Evolutionary conservation across 2,113 vertebrate genomes (phyloP).

Genomic region (Ploceus nigricollis): DNA sequence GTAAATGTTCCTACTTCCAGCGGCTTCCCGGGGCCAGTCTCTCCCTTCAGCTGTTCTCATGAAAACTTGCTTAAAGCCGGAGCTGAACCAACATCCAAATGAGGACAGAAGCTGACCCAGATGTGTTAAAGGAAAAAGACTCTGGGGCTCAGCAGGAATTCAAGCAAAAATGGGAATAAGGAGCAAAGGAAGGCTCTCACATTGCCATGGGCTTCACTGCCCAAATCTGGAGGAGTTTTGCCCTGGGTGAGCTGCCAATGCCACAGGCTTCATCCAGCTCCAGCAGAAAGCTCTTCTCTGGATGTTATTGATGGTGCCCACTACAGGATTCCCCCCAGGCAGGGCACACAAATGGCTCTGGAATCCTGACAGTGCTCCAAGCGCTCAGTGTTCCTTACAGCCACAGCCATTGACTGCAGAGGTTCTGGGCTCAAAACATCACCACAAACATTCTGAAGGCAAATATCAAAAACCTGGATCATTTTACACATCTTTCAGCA

Average conservation of each 20-base stretch:
- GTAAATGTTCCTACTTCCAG: not conserved
- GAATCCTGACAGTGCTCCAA: not conserved
- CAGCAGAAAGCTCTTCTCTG: not conserved
- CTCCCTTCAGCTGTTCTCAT: not conserved
- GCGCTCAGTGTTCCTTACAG: not conserved
- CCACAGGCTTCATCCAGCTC: not conserved
- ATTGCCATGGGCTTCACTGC: accelerated
- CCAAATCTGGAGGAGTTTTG: not conserved
- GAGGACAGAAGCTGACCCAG: not conserved
- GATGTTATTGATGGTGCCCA: not conserved
- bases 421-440: not conserved
- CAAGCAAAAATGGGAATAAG: not conserved
- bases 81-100: not conserved
- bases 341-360: not conserved
- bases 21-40: not conserved
- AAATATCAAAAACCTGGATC: not conserved
- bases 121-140: not conserved
- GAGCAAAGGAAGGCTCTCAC: not conserved
- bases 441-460: not conserved
- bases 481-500: not conserved
- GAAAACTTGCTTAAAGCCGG: not conserved
- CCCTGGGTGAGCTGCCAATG: not conserved
- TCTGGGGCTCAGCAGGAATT: not conserved
- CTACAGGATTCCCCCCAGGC: no score
- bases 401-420: not conserved